phyloP scores from a whole-genome alignment of 30 jellyfish, hydroid and myxozoan genomes.

The Hydractinia symbiolongicarpus region DNA sequence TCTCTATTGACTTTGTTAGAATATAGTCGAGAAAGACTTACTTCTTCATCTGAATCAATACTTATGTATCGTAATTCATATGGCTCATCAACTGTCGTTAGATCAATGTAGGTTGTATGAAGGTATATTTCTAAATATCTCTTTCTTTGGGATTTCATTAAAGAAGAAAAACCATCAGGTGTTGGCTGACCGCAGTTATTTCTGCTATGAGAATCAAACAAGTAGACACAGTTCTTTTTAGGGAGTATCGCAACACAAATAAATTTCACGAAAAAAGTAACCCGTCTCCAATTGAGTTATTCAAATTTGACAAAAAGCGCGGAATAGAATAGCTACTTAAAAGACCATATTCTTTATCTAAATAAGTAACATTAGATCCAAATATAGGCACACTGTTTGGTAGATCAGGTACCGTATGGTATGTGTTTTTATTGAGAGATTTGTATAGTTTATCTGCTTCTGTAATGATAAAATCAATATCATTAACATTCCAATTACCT shows the following conservation, averaged over 20 bases:
- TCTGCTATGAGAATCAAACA: constrained; percentile 1
- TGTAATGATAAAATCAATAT: no score
- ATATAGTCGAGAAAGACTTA: no score
- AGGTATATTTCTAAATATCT: background rate
- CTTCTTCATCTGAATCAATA: no score
- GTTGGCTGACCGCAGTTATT: background rate
- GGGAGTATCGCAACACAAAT: background rate
- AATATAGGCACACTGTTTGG: no score
- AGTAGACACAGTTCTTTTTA: background rate
- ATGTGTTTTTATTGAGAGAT: no score
- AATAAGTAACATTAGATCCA: no score
- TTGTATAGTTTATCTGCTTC: no score
- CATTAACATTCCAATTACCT: no score
- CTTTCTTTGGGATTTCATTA: background rate
- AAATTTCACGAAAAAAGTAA: background rate
- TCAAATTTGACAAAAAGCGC: background rate
- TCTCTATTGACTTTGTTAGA: no score
- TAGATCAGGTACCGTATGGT: no score
- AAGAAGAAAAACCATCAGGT: background rate
- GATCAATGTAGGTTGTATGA: background rate
- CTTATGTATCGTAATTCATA: background rate
- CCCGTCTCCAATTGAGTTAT: background rate
- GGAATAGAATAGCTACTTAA: background rate
- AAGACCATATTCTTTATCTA: no score
- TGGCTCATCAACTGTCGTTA: background rate